Evolutionary conservation across 2,113 vertebrate species (phyloP).

Genomic region (Theristicus caerulescens): DNA sequence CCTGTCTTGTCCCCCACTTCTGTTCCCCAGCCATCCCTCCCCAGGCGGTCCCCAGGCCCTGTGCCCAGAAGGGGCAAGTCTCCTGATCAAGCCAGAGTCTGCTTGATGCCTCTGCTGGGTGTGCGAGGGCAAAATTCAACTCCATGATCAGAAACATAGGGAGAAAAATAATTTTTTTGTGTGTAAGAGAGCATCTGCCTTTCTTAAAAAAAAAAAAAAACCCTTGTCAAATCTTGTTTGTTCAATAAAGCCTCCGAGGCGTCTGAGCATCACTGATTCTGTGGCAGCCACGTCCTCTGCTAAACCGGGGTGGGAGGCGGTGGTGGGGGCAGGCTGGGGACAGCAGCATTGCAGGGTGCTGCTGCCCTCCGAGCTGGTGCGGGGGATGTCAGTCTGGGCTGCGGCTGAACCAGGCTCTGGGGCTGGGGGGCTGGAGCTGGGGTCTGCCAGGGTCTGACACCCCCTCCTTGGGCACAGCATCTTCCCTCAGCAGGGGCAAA

Average conservation of each 20-base stretch:
- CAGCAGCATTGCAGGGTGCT: background rate
- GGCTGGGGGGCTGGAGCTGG: background rate
- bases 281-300: background rate
- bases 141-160: background rate
- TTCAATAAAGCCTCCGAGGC: background rate
- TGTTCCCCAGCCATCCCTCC: background rate
- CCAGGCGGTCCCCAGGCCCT: background rate
- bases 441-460: rapidly evolving
- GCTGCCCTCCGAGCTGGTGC: background rate
- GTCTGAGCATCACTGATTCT: background rate
- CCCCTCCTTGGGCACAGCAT: background rate
- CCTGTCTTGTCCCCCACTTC: background rate
- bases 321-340: rapidly evolving
- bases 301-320: rapidly evolving
- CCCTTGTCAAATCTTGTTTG: background rate
- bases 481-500: background rate
- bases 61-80: background rate
- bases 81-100: background rate
- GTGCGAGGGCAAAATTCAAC: background rate
- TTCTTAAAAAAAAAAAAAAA: background rate
- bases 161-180: background rate
- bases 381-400: background rate
- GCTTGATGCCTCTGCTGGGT: background rate
- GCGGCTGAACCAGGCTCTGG: background rate
- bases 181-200: background rate